phyloP scores from a whole-genome alignment of 2,797 vertebrate genomes.

The Periophthalmus magnuspinnatus region DNA sequence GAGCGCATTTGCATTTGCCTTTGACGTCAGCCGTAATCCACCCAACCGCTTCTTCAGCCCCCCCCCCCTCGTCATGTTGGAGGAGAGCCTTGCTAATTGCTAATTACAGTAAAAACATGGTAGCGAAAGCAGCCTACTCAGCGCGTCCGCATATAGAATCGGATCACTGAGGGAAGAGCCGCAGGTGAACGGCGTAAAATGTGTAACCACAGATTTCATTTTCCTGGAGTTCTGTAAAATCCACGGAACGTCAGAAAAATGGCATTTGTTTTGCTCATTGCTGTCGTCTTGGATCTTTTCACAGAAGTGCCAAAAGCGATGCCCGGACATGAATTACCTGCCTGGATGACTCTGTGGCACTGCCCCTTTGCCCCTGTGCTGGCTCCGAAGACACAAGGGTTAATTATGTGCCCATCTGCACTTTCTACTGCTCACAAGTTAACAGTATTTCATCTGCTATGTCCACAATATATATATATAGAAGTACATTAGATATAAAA shows the following conservation, averaged over 20 bases:
- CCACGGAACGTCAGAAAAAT: constrained; percentile 30
- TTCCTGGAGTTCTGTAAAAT: constrained; percentile 20
- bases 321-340: constrained; percentile 50
- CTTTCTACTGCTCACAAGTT: constrained; percentile 14
- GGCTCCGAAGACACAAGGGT: constrained; percentile 50
- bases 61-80: constrained; percentile 38
- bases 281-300: constrained; percentile 66
- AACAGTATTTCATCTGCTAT: no score
- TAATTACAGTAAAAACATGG: constrained; percentile 49
- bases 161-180: constrained; percentile 22
- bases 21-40: constrained; percentile 72
- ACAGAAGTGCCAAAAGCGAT: constrained; percentile 57
- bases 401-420: constrained; percentile 65
- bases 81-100: constrained; percentile 47
- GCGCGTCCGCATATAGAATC: constrained; percentile 16
- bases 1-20: constrained; percentile 67
- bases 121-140: constrained; percentile 32
- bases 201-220: constrained; percentile 5
- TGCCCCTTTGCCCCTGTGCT: constrained; percentile 34
- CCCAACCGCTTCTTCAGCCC: constrained; percentile 53
- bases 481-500: no score
- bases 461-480: no score
- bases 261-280: constrained; percentile 34
- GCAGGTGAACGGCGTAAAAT: constrained; percentile 40
- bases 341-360: constrained; percentile 48